Evolutionary conservation across 2,888 invertebrate species (phyloP), one percentile per base, ranked within the genome.

Genomic region (Drosophila testacea): DNA sequence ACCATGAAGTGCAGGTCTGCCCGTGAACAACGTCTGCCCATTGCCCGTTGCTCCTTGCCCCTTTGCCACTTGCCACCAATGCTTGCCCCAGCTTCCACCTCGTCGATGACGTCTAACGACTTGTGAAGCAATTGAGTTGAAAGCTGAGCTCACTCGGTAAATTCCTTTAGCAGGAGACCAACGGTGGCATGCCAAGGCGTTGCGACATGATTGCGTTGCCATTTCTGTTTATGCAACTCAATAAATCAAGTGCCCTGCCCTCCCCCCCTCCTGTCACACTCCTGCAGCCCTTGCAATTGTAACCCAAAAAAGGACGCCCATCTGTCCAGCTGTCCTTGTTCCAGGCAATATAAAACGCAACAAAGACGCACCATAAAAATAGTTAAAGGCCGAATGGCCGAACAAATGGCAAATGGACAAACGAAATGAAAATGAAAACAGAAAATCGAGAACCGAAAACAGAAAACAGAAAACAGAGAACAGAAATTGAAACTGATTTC

Each of bases 181-280:
- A 30, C 55, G 52, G 51, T 32, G 46, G 71, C 51, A 70, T 60
- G 64, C 61, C 59, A 62, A 68, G 67, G 79, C 71, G 80, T 67
- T 73, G 73, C 80, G 81, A 86, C 86, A 88, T 91, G 90, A 91
- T 90, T 91, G 88, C 86, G 84, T 86, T 90, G 90, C 91, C 90
- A 84, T 87, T 90, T 88, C 89, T 90, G 89, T 91, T 91, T 90
- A 91, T 90, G 88, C 88, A 90, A 90, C 90, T 91, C 91, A 88
- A 91, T 91, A 91, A 91, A 91, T 91, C 91, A 91, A 79, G 79
- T 88, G 80, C 55, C 89, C 63, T 50, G 36, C 2, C 1, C 27
- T 4, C 4, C 4, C 27, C 6, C 4, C 4, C 28, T 2, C 6
- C 41, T 46, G 50, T 0, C 2, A 13, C 22, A 1, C 22, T 22